Evolutionary conservation across 2,888 invertebrate genomes (phyloP).

Genomic region (Phragmatobia fuliginosa): DNA sequence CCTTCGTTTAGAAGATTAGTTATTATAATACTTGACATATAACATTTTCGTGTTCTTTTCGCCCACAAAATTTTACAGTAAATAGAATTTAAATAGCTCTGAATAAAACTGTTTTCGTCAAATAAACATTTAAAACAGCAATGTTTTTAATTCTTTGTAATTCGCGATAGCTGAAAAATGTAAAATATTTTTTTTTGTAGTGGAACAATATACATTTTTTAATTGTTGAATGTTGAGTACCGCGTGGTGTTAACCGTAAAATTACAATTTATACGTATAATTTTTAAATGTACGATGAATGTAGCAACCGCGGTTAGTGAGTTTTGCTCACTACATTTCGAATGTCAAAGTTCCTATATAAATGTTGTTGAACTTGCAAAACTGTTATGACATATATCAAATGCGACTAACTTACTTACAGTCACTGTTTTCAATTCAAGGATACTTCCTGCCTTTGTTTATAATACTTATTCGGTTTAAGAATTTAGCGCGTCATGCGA

Average conservation of each 20-base stretch:
- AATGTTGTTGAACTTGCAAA: constrained; percentile 51
- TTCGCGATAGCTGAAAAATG: constrained; percentile 27
- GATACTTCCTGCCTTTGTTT: constrained; percentile 71
- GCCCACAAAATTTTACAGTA: not conserved
- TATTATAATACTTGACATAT: not conserved
- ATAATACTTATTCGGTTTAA: constrained; percentile 55
- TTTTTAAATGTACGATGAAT: constrained; percentile 29
- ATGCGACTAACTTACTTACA: constrained; percentile 35
- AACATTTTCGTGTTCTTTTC: not conserved
- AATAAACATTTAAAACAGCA: constrained; percentile 5
- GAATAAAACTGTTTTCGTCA: constrained; percentile 20
- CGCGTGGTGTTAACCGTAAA: constrained; percentile 32
- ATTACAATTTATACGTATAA: constrained; percentile 41
- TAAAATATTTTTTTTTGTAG: constrained; percentile 24
- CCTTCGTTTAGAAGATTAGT: not conserved
- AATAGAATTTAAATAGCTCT: not conserved
- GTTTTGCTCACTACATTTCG: constrained; percentile 29
- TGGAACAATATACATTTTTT: constrained; percentile 28
- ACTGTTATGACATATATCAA: constrained; percentile 41
- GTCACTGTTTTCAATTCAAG: constrained; percentile 42
- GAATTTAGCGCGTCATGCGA: constrained; percentile 55
- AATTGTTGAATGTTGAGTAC: constrained; percentile 34
- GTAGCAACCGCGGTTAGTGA: constrained; percentile 20
- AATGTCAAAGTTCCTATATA: constrained; percentile 44
- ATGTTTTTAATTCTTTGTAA: constrained; percentile 31